Evolutionary conservation across 1,140 invertebrate genomes (phyloP).

Genomic region (Lordiphosa stackelbergi): DNA sequence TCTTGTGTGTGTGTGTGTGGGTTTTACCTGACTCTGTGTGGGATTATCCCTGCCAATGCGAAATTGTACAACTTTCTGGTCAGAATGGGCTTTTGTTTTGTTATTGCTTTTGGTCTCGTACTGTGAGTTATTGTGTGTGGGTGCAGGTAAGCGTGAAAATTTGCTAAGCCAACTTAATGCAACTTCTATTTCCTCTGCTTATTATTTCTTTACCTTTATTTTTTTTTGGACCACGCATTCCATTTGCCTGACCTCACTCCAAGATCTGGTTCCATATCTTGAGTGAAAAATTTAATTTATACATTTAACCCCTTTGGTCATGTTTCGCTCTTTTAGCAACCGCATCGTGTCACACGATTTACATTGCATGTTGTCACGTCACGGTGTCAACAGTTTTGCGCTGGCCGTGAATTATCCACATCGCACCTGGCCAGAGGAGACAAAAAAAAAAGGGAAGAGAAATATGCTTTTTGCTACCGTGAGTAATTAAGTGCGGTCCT

Average conservation of each 20-base stretch:
- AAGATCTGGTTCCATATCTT: too few relatives aligned
- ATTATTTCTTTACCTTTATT: neutral
- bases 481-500: conserved; percentile 61
- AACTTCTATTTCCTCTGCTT: conserved; percentile 42
- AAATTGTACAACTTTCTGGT: conserved; percentile 67
- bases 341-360: conserved; percentile 69
- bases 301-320: conserved; percentile 59
- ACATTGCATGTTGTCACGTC: conserved; percentile 74
- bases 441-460: conserved; percentile 3
- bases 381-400: conserved; percentile 63
- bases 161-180: conserved; percentile 70
- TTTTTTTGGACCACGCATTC: conserved; percentile 46
- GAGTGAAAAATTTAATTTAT: conserved; percentile 65
- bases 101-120: conserved; percentile 58
- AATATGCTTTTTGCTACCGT: conserved; percentile 36
- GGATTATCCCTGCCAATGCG: conserved; percentile 72
- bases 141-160: conserved; percentile 67
- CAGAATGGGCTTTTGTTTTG: conserved; percentile 17
- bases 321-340: conserved; percentile 5
- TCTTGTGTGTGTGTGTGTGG: conserved; percentile 27
- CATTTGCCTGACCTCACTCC: conserved; percentile 18
- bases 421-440: neutral
- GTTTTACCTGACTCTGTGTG: conserved; percentile 60
- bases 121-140: conserved; percentile 26
- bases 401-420: conserved; percentile 28